phyloP scores from a whole-genome alignment of 2,797 vertebrate genomes.

The Tolypeutes matacus region DNA sequence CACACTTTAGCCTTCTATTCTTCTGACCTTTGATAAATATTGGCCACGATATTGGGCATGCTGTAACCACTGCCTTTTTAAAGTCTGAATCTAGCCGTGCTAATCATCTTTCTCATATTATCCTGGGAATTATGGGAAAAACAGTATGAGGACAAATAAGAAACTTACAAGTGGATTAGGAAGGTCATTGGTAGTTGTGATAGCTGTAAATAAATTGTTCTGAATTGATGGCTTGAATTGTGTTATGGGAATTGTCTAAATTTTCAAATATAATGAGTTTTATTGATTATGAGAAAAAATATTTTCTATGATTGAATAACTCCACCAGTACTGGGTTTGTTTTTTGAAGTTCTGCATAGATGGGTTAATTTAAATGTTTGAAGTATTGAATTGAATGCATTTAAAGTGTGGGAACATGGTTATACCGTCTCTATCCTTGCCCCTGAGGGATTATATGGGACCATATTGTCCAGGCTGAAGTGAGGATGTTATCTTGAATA shows the following conservation, averaged over 20 bases:
- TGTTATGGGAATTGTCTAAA: conserved; percentile 38
- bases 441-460: background rate
- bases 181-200: background rate
- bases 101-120: background rate
- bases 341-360: conserved; percentile 23
- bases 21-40: background rate
- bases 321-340: background rate
- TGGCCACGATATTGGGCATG: background rate
- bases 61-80: background rate
- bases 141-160: background rate
- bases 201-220: conserved; percentile 44
- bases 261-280: conserved; percentile 21
- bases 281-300: conserved; percentile 31
- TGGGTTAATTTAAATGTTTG: conserved; percentile 21
- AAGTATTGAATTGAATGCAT: background rate
- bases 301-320: background rate
- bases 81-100: background rate
- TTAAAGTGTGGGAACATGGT: background rate
- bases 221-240: conserved; percentile 18
- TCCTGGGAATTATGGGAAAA: background rate
- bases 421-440: background rate
- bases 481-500: background rate
- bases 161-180: conserved; percentile 20
- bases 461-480: background rate
- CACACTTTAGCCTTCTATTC: background rate